phyloP scores from a whole-genome alignment of 2,113 vertebrate species.

The Coryphaenoides rupestris region DNA sequence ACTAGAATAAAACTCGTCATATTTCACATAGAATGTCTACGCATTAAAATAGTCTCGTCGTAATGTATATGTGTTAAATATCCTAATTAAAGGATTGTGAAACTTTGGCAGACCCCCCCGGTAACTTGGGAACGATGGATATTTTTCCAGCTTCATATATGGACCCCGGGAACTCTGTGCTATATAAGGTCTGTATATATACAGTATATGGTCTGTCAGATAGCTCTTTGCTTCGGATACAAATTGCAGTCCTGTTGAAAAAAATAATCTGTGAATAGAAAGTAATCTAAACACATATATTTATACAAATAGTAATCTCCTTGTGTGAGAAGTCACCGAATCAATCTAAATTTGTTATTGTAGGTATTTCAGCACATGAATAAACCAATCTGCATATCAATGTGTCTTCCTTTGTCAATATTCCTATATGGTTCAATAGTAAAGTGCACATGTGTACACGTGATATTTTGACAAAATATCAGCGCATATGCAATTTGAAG shows the following conservation, averaged over 20 bases:
- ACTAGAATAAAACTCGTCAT: no score
- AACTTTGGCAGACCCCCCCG: not conserved
- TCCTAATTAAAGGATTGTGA: slow-evolving; percentile 14
- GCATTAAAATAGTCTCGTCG: no score
- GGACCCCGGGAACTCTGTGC: no score
- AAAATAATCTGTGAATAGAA: no score
- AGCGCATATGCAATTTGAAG: slow-evolving; percentile 28
- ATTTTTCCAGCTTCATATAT: no score
- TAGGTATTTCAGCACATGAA: not conserved
- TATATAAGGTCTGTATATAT: no score
- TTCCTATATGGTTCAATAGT: slow-evolving; percentile 7
- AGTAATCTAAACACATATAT: no score
- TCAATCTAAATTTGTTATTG: not conserved
- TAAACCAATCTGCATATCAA: not conserved
- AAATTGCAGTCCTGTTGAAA: no score
- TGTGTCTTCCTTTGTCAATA: not conserved
- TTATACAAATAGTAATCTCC: not conserved
- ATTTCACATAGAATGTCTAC: no score
- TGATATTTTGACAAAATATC: slow-evolving; percentile 16
- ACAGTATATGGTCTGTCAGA: no score
- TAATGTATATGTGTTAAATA: not conserved
- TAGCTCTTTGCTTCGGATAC: no score
- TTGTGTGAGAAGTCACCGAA: not conserved
- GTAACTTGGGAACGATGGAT: no score
- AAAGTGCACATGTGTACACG: slow-evolving; percentile 15